These are phyloP conservation scores for Bombus consobrinus DNA, from an alignment of 1,140 invertebrate species.

Conservation along the genomic window DNA sequence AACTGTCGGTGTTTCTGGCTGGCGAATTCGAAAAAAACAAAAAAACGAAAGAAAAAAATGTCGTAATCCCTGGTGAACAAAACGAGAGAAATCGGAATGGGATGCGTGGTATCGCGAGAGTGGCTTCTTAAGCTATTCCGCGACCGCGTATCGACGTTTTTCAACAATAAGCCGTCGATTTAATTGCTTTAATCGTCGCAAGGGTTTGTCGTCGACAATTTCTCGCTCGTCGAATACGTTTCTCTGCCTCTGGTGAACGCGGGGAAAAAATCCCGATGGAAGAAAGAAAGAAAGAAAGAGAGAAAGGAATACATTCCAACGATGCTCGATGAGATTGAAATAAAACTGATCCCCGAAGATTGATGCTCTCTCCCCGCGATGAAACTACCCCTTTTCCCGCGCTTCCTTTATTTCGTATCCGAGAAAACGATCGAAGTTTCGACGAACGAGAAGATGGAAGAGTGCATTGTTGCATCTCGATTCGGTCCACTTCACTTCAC, in stretches of 20 bases:
- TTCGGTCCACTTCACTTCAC: not conserved
- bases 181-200: conserved; percentile 22
- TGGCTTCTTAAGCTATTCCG: not conserved
- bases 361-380: not conserved
- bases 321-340: conserved; percentile 21
- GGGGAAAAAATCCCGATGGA: not conserved
- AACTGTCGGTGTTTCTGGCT: not conserved
- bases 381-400: not conserved
- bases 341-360: conserved; percentile 34
- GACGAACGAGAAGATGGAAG: not conserved
- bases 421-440: conserved; percentile 22
- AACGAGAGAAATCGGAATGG: not conserved
- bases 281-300: no score
- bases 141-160: not conserved
- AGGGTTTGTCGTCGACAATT: conserved; percentile 1
- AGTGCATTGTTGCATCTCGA: conserved; percentile 31
- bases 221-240: not conserved
- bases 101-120: not conserved
- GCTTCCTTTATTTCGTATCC: not conserved
- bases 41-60: not conserved
- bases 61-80: not conserved
- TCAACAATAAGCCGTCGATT: not conserved
- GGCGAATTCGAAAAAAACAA: not conserved
- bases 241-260: not conserved
- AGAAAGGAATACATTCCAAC: not conserved